A percentile compares a stretch with the other conserved stretches of the same genome.
phyloP scores from a whole-genome alignment of 2,797 vertebrate species.

The Coregonus suidteri region DNA sequence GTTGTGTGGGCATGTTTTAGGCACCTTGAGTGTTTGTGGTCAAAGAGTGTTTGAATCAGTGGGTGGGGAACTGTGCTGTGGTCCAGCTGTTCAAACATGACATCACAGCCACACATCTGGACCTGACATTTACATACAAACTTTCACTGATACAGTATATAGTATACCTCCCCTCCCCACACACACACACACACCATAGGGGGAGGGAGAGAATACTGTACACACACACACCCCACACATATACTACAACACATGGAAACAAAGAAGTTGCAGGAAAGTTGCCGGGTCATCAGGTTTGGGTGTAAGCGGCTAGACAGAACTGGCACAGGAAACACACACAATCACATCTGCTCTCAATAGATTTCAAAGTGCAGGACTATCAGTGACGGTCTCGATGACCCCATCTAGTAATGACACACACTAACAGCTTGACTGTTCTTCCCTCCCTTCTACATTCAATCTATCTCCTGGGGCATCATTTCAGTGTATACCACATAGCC shows the following conservation, averaged over 20 bases:
- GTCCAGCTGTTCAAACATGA: not conserved
- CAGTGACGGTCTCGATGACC: conserved; percentile 18
- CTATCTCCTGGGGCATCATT: too few species aligned
- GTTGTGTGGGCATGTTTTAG: not conserved
- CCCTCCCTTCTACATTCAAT: too few species aligned
- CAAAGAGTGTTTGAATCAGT: not conserved
- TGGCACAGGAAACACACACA: conserved; percentile 23
- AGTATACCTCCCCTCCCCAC: not conserved
- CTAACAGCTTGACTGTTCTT: not conserved
- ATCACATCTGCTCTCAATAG: conserved; percentile 44
- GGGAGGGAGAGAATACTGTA: conserved; percentile 16
- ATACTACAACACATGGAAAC: conserved; percentile 4
- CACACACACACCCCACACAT: not conserved
- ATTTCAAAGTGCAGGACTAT: conserved; percentile 56
- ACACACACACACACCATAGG: not conserved
- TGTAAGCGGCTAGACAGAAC: conserved; percentile 2
- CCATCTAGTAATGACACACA: not conserved
- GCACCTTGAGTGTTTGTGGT: not conserved
- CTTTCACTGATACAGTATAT: conserved; percentile 14
- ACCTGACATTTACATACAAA: conserved; percentile 40
- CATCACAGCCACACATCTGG: conserved; percentile 26
- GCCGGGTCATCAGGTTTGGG: conserved; percentile 17
- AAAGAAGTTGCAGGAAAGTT: conserved; percentile 9
- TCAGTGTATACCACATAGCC: too few species aligned
- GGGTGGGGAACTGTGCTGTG: not conserved